phyloP scores from a whole-genome alignment of 1,140 invertebrate species.

The Goniozus legneri region DNA sequence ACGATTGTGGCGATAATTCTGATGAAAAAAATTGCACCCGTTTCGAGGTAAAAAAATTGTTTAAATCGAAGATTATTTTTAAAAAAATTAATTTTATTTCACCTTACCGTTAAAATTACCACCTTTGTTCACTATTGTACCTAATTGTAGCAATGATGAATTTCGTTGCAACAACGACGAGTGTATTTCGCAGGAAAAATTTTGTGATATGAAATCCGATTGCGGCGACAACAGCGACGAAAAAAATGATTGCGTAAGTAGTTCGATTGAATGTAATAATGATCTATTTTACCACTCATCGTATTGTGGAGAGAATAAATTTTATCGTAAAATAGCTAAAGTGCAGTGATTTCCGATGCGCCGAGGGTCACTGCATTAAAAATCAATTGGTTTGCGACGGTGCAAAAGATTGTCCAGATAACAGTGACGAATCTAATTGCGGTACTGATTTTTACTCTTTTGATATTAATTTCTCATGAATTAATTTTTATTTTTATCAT shows the following conservation, averaged over 20 bases:
- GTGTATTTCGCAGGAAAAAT: conserved; percentile 75
- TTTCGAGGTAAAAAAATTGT: no score
- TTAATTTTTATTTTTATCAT: not conserved
- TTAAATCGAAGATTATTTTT: no score
- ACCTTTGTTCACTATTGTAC: no score
- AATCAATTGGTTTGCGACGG: conserved; percentile 65
- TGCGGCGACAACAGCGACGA: conserved; percentile 82
- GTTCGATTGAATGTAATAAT: not conserved
- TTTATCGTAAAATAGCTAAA: conserved; percentile 24
- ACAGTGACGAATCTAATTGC: conserved; percentile 65
- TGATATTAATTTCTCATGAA: conserved; percentile 16
- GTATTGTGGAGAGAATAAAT: no score
- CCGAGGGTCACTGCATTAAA: conserved; percentile 61
- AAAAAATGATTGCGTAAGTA: conserved; percentile 30
- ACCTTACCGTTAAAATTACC: no score
- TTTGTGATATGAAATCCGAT: conserved; percentile 72
- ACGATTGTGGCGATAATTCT: conserved; percentile 71
- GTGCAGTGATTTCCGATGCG: conserved; percentile 56
- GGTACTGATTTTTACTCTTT: conserved; percentile 50
- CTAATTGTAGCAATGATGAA: no score
- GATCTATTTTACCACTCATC: no score
- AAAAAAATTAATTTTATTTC: no score
- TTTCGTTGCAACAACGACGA: conserved; percentile 56
- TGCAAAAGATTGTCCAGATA: conserved; percentile 62
- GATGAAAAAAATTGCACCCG: conserved; percentile 59